Base-by-base conservation (phyloP, 2,888 invertebrate genomes). In the Nasonia oneida region DNA sequence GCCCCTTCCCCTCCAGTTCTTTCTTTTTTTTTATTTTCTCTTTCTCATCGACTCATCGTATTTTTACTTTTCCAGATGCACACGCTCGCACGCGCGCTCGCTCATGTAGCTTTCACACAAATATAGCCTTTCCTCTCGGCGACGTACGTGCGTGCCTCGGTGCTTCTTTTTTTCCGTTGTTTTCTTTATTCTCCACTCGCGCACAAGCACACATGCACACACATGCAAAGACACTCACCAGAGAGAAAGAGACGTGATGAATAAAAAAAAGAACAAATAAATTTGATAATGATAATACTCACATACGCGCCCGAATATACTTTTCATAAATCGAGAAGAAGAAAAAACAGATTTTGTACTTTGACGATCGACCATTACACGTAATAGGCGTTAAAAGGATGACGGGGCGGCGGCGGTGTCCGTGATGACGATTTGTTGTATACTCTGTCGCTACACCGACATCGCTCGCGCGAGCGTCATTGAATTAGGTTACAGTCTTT, bases 401-500 rank as follows among this genome's bases (percentile, higher is more conserved):
- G 86, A 86, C 87, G 89, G 89, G 4, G 23, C 90, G 88, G 89
- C 87, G 83, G 85, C 75, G 86, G 81, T 86, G 85, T 84, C 86
- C 83, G 50, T 12, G 61, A 70, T 1, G 29, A 29, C 88, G 88
- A 39, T 29, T 57, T 57, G 39, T 12, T 37, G 18, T 76, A 29
- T 29, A 29, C 29, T 29, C 29, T 76, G 64, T 50, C 75, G n/a
- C 53, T 64, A 14, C 75, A 67, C 37, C 37, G 42, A 50, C 50
- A 50, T 83, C 57, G 37, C 37, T 47, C 50, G 70, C 57, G 15
- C 42, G 2, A n/a, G 53, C 89, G 89, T 87, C 89, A 89, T 90
- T 89, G 90, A 89, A 89, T 90, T 91, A 90, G 90, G 87, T 87
- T 90, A 90, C 89, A 89, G 87, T 89, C 89, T 90, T 89, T 89